Evolutionary conservation across 1,140 invertebrate species (phyloP), one percentile per base, ranked within the genome.

Genomic region (Hycleus phaleratus): DNA sequence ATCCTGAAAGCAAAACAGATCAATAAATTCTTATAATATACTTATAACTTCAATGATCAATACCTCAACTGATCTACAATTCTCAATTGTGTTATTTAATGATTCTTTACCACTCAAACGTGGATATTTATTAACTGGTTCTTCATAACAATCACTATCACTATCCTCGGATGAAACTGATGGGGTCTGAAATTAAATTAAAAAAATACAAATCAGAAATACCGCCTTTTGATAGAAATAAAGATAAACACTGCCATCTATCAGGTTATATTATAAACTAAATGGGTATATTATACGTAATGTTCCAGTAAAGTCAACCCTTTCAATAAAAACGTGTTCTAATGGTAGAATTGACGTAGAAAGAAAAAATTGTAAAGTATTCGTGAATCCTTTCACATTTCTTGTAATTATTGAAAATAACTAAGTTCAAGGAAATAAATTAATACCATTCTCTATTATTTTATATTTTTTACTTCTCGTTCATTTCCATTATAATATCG

Each of bases 41-140:
- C 18, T 18, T 46, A 24, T 24, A 26, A 18, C 8, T 1, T 12
- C 6, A 8, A 7, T 45, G 44, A 11, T 46, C 45, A 43, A 43
- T 53, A 53, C 51, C 51, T 53, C 51, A 53, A 26, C 32, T 10
- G 51, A 26, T 53, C 42, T 53, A n/a, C 26, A 44, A 24, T 40
- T 46, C 26, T 53, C 42, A 40, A 50, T 50, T 11, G 45, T 50
- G 39, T 53, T 46, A 39, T 59, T 44, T 44, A 26, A 59, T 45
- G 46, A 32, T 56, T 64, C 65, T 53, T 56, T 67, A 32, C 60
- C 58, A 60, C 74, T 74, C 49, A 82, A 72, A 54, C 81, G 75
- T 26, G 81, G 79, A 58, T 81, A 79, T 69, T 85, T 85, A 58
- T 73, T 78, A 54, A 81, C 78, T 55, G 82, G 83, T 69, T 83